phyloP scores from a whole-genome alignment of 1,140 invertebrate species.

The Amphibalanus amphitrite region DNA sequence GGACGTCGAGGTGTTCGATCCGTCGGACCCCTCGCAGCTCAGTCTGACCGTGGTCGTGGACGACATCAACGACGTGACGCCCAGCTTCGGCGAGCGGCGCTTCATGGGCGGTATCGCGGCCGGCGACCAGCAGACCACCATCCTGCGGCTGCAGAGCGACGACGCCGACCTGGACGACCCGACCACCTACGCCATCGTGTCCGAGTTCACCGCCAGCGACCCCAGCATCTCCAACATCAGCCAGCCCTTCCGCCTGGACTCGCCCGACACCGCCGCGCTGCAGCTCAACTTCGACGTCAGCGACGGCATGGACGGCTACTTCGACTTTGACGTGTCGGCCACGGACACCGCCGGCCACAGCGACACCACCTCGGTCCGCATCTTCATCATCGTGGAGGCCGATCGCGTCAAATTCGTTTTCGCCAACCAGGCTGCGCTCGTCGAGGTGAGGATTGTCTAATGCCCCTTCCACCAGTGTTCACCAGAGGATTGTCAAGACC shows the following conservation, averaged over 20 bases:
- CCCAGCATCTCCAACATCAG: neutral
- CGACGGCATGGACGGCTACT: neutral
- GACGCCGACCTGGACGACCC: neutral
- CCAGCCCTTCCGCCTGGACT: neutral
- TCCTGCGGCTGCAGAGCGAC: neutral
- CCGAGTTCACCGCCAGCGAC: neutral
- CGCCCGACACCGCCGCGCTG: neutral
- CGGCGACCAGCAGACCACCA: neutral
- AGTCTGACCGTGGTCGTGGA: neutral
- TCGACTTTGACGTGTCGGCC: neutral
- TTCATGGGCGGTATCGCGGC: neutral
- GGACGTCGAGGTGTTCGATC: neutral
- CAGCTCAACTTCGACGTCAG: neutral
- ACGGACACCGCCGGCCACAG: neutral
- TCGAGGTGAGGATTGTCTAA: neutral
- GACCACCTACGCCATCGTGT: neutral
- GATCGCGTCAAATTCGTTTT: neutral
- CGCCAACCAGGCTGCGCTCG: neutral
- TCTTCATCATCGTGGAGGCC: neutral
- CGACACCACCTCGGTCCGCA: neutral
- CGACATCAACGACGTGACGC: neutral
- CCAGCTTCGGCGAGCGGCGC: neutral
- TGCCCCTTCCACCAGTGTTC: too few species aligned
- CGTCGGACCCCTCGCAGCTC: neutral
- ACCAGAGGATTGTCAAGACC: too few species aligned